Percentiles rank a stretch among this genome's conserved stretches.
Conservation (phyloP, 2,113 vertebrate genomes). For the Salvelinus namaycush region DNA sequence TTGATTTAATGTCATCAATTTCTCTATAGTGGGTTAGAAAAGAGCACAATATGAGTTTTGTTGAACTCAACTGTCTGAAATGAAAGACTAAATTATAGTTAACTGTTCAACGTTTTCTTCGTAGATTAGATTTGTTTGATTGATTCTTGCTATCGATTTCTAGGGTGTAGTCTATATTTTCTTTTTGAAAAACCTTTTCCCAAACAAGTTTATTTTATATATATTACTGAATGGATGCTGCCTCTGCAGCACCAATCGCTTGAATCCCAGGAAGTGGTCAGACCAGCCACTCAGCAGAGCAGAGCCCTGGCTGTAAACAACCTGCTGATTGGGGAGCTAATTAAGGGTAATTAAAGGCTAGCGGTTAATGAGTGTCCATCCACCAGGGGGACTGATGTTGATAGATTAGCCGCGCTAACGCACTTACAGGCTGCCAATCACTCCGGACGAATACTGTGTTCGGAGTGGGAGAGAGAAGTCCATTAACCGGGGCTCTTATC, state of each 20-base stretch:
- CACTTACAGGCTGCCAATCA: slow-evolving; percentile 75
- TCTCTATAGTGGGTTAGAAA: neutral
- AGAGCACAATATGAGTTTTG: neutral
- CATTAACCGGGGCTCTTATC: slow-evolving; percentile 77
- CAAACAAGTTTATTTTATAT: neutral
- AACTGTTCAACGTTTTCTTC: neutral
- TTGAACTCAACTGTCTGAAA: neutral
- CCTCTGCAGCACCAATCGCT: neutral
- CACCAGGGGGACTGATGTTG: slow-evolving; percentile 65
- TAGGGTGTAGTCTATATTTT: neutral
- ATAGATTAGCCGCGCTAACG: slow-evolving; percentile 71
- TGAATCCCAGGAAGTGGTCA: slow-evolving; percentile 37
- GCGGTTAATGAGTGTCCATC: slow-evolving; percentile 70
- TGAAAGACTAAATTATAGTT: neutral
- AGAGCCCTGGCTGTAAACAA: slow-evolving; percentile 52
- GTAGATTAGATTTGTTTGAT: neutral
- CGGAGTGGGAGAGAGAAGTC: slow-evolving; percentile 74
- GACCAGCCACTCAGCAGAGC: slow-evolving; percentile 39
- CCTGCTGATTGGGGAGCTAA: slow-evolving; percentile 63
- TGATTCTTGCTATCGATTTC: neutral
- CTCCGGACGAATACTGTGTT: slow-evolving; percentile 68
- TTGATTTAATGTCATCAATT: slow-evolving; percentile 23
- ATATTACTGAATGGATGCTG: slow-evolving; percentile 24
- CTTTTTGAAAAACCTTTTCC: neutral
- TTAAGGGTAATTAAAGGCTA: slow-evolving; percentile 76